Conservation (phyloP, 1,140 invertebrate species). For the Orchesella cincta region DNA sequence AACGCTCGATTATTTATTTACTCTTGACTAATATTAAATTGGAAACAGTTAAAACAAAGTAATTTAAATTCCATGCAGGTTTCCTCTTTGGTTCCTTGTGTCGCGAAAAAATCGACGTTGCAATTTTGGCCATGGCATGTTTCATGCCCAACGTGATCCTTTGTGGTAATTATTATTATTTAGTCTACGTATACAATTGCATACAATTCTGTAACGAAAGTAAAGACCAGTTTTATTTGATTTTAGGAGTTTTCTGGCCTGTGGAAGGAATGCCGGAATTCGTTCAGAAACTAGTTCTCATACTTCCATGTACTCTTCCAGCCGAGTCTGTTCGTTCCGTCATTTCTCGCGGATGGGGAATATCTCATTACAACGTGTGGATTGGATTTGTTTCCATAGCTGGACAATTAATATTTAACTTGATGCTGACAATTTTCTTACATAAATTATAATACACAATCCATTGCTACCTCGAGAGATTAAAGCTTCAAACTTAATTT, state of each 20-base stretch:
- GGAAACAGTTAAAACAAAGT: too few relatives aligned
- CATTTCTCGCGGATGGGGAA: conserved; percentile 70
- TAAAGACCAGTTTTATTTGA: too few relatives aligned
- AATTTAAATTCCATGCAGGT: too few relatives aligned
- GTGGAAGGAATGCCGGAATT: conserved; percentile 86
- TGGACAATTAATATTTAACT: conserved; percentile 30
- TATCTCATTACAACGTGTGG: conserved; percentile 35
- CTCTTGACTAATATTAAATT: too few relatives aligned
- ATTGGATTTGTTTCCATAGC: conserved; percentile 22
- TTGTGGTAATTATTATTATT: too few relatives aligned
- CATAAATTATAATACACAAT: too few relatives aligned
- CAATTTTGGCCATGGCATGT: background rate
- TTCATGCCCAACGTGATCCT: conserved; percentile 13
- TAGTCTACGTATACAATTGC: too few relatives aligned
- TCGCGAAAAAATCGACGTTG: conserved; percentile 9
- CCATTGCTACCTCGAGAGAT: too few relatives aligned
- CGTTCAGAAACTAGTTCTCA: conserved; percentile 71
- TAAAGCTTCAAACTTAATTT: too few relatives aligned
- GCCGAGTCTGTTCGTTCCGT: conserved; percentile 86
- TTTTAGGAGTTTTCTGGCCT: conserved; percentile 80
- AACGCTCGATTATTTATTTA: too few relatives aligned
- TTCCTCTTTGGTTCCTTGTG: conserved; percentile 2
- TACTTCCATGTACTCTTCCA: conserved; percentile 84
- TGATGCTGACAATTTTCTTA: conserved; percentile 11
- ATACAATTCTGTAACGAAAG: too few relatives aligned